Base-by-base conservation (phyloP, 2,113 vertebrate genomes). In the Stigmatopora argus region DNA sequence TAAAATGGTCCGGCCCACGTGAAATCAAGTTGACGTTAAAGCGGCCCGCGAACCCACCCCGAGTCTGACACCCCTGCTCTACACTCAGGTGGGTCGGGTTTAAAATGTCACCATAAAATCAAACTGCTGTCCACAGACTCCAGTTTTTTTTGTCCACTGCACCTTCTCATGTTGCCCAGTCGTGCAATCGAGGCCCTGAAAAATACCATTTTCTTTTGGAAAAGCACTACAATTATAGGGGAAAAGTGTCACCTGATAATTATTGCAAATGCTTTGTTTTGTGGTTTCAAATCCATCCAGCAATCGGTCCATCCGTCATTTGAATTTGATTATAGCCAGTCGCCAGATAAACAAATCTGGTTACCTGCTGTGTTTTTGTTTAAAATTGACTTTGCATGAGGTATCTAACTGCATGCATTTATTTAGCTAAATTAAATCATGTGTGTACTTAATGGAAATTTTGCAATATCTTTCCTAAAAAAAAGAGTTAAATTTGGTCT, bases 241-340 rank as follows among this genome's bases (percentile, higher is more conserved):
- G 53, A 55, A 13, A 2, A 14, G 14, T 26, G 23, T 23, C 5
- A 8, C 12, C 53, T 23, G n/a, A 12, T 53, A 10, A 53, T 7
- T 26, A 4, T 7, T 55, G 64, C 10, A 69, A 38, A 21, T 34
- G n/a, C 69, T 75, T 31, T 46, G 34, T 49, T 23, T 8, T 59
- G 44, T 38, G 55, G 58, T 62, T 78, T 21, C 38, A 38, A 44
- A 60, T 2, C 18, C 49, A 9, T 51, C 18, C 13, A 45, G 64
- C 21, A 49, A 13, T 44, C 17, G 10, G 58, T 60, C 58, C 38
- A 60, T 60, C 2, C 18, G 5, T 19, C 35, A 44, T 31, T 31
- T 58, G 15, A 7, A 41, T 41, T 41, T 41, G 38, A 41, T 41
- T 41, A 7, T 41, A 41, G 38, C 38, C 38, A 10, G 1, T 41